Percentiles rank a stretch among this genome's conserved stretches.
Evolutionary conservation across 2,797 vertebrate species (phyloP).

Genomic region (Garrulus glandarius): DNA sequence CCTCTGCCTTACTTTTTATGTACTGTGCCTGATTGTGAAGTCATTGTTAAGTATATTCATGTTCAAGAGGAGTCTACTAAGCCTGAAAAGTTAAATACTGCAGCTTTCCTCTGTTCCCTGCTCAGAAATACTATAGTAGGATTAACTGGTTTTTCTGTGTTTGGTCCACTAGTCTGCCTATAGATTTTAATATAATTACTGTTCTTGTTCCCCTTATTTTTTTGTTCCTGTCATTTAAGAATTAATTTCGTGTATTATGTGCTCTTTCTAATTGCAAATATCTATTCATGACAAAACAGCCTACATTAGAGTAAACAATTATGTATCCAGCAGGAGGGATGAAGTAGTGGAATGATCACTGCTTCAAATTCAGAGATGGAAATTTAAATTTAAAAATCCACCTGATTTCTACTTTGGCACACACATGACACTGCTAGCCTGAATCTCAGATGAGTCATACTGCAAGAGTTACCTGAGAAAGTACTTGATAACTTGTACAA

Average conservation of each 20-base stretch:
- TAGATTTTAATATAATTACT: background rate
- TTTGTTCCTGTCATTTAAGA: background rate
- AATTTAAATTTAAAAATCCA: background rate
- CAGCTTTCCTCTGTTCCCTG: background rate
- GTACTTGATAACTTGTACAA: background rate
- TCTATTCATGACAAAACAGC: background rate
- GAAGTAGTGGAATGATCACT: background rate
- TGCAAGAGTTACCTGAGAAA: background rate
- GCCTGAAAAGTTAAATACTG: background rate
- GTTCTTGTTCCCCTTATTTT: fast-evolving
- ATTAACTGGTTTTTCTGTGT: background rate
- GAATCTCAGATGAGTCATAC: background rate
- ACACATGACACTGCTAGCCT: fast-evolving
- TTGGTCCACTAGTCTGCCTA: background rate
- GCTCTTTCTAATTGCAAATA: background rate
- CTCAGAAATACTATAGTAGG: background rate
- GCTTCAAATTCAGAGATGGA: background rate
- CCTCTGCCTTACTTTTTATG: background rate
- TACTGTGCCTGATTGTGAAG: background rate
- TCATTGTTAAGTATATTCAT: background rate
- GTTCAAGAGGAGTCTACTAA: fast-evolving
- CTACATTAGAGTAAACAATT: background rate
- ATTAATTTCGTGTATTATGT: fast-evolving
- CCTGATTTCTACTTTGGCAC: background rate
- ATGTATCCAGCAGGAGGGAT: fast-evolving